Conservation (phyloP, 2,888 invertebrate genomes). For the Philereme transversata region DNA sequence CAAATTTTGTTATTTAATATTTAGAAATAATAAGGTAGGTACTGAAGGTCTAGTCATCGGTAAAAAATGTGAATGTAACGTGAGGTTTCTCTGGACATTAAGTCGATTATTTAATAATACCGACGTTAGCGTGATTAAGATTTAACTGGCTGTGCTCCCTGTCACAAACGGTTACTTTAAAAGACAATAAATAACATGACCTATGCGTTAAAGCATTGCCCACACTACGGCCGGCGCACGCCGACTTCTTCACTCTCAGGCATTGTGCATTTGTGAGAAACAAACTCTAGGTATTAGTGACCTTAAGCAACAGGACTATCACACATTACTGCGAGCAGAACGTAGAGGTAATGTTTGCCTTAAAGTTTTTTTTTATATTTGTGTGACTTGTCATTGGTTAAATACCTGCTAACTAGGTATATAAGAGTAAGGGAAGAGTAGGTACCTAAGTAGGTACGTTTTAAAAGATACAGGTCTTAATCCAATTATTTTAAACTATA, state of each 20-base stretch:
- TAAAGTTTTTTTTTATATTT: no score
- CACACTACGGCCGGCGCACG: not conserved
- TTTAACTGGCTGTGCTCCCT: not conserved
- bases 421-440: no score
- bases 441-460: no score
- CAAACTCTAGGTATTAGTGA: no score
- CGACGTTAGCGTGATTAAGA: not conserved
- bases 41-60: conserved; percentile 16
- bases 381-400: no score
- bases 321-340: not conserved
- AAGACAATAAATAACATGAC: no score
- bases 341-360: no score
- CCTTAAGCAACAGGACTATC: no score
- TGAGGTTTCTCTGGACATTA: not conserved
- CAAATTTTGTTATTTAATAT: not conserved
- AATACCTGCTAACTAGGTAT: no score
- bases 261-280: not conserved
- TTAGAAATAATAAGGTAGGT: conserved; percentile 3
- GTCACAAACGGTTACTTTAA: not conserved
- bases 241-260: conserved; percentile 10
- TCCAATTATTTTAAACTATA: no score
- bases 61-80: conserved; percentile 1
- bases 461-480: no score
- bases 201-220: conserved; percentile 14
- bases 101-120: not conserved